Base-by-base conservation (phyloP, 2,888 invertebrate species). In the Pollenia amentaria region DNA sequence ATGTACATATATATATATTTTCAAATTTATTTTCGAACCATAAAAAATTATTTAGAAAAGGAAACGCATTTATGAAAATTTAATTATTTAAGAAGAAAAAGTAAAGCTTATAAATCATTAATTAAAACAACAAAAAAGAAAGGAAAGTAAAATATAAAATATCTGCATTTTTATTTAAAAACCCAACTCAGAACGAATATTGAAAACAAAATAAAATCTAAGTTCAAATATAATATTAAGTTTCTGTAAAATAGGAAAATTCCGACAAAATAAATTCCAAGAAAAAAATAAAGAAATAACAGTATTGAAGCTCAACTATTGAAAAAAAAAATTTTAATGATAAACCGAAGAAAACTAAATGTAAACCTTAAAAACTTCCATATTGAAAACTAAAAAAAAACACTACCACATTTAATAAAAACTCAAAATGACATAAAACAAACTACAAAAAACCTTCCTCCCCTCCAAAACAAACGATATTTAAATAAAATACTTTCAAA, bases 341-440 rank as follows among this genome's bases (percentile, higher is more conserved):
- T 70, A 77, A 16, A 88, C 89, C 78, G 81, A 84, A 83, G 82
- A 89, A 85, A 88, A 85, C 78, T 83, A 53, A 87, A 83, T 76
- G 70, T 67, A 86, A 67, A 70, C 75, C 85, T 76, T 81, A 76
- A 80, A 85, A 73, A 81, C 77, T 85, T 88, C 82, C 87, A 87
- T 83, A 83, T 89, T 88, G 87, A 88, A 88, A 89, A 82, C 72
- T 85, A 72, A 78, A 73, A 78, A 29, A 29, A n/a, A n/a, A n/a
- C n/a, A 75, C 83, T 72, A 79, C 73, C 78, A 79, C 53, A 84
- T 78, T 81, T 55, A 83, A 77, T 40, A 76, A 29, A 29, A 73
- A 64, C 16, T n/a, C 40, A 53, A 53, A 44, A 21, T 16, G 53
- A 73, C 14, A 42, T 51, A 14, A 76, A 46, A 46, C 65, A 88